phyloP scores from a whole-genome alignment of 2,113 vertebrate species.

The Smithornis capensis region DNA sequence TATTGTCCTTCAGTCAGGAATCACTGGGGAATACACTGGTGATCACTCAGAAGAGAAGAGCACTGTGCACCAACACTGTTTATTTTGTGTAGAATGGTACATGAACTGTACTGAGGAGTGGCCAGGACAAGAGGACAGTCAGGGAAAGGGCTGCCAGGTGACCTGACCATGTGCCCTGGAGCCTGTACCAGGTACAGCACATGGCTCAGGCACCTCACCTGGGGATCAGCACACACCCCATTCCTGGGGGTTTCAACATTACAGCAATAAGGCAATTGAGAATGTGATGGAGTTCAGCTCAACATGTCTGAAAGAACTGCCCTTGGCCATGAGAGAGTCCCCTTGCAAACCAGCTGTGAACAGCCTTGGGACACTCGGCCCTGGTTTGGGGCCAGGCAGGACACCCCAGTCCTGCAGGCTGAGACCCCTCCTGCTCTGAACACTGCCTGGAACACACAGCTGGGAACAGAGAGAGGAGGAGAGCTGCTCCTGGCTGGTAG shows the following conservation, averaged over 20 bases:
- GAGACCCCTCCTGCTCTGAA: not conserved
- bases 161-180: not conserved
- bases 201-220: not conserved
- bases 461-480: not conserved
- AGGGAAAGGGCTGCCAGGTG: not conserved
- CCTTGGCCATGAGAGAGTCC: not conserved
- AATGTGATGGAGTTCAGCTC: not conserved
- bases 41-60: not conserved
- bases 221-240: not conserved
- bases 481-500: not conserved
- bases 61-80: not conserved
- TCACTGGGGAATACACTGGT: not conserved
- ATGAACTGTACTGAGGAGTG: not conserved
- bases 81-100: slow-evolving; percentile 1
- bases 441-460: not conserved
- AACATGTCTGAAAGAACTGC: not conserved
- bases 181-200: not conserved
- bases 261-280: not conserved
- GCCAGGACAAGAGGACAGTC: slow-evolving; percentile 6
- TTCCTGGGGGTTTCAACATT: not conserved
- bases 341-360: not conserved
- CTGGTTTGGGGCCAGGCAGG: not conserved
- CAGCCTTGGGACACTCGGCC: not conserved
- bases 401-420: not conserved
- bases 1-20: not conserved